Conservation (phyloP, 2,113 vertebrate genomes). For the Ia io region DNA sequence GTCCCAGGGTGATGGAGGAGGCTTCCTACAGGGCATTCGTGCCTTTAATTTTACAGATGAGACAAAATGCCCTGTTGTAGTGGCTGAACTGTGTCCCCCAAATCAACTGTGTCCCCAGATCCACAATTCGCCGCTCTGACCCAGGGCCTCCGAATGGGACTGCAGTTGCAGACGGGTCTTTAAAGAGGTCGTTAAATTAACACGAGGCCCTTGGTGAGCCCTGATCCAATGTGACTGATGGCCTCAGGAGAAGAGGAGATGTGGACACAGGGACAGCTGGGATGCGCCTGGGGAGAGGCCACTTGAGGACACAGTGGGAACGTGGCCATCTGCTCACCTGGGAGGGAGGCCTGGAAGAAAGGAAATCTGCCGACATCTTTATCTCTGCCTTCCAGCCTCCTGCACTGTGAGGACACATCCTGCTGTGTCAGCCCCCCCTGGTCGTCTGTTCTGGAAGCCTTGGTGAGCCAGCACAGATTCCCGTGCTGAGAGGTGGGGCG, state of each 20-base stretch:
- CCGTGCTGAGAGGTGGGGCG: neutral
- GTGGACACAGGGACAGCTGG: neutral
- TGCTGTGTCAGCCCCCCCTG: neutral
- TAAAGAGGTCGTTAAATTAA: neutral
- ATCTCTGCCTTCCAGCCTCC: neutral
- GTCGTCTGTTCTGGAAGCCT: rapidly evolving
- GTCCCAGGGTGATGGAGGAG: neutral
- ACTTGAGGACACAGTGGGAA: rapidly evolving
- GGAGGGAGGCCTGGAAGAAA: neutral
- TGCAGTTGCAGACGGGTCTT: neutral
- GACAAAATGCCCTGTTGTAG: neutral
- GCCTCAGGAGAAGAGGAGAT: neutral
- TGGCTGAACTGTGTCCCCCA: neutral
- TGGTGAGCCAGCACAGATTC: neutral
- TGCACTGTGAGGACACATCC: neutral
- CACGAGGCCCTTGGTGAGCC: neutral
- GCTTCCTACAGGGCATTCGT: rapidly evolving
- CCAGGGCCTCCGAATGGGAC: neutral
- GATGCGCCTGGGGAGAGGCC: neutral
- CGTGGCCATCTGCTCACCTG: rapidly evolving
- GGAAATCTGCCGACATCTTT: rapidly evolving
- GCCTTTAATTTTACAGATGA: neutral
- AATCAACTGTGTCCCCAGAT: neutral
- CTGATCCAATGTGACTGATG: neutral
- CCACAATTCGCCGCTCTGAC: neutral